A percentile compares a stretch with the other conserved stretches of the same genome.
Evolutionary conservation across 1,140 invertebrate genomes (phyloP).

Genomic region (Cyrtorhinus lividipennis): DNA sequence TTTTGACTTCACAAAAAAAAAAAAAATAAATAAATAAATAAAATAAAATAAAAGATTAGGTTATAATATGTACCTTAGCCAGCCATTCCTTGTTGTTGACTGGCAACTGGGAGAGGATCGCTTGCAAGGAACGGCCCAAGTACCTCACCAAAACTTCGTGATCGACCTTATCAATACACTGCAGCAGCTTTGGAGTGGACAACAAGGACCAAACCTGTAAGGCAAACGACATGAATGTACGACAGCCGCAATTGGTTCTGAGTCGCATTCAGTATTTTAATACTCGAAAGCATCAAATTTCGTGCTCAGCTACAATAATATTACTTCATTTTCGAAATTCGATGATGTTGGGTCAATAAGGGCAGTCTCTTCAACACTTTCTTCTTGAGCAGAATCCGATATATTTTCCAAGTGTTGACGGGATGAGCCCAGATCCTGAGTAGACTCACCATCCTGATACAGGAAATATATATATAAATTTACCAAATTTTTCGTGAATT

Average conservation of each 20-base stretch:
- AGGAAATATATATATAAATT: too few species aligned
- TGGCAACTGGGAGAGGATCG: neutral
- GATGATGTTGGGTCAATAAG: neutral
- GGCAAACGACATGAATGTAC: neutral
- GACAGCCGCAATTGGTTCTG: neutral
- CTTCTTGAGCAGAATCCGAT: neutral
- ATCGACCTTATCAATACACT: neutral
- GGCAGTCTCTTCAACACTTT: neutral
- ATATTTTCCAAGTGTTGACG: too few species aligned
- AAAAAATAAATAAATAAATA: too few species aligned
- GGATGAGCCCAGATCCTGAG: too few species aligned
- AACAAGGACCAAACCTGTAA: constrained; percentile 5
- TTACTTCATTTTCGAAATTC: neutral
- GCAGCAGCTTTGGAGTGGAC: neutral
- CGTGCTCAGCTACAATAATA: too few species aligned
- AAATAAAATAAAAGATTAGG: too few species aligned
- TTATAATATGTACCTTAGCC: constrained; percentile 12
- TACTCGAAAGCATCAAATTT: neutral
- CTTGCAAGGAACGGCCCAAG: constrained; percentile 1
- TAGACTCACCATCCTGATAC: too few species aligned
- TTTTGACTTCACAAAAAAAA: too few species aligned
- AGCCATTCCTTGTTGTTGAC: constrained; percentile 9
- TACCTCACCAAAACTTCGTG: neutral
- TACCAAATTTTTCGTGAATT: too few species aligned
- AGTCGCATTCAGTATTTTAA: too few species aligned